These are phyloP conservation scores for Pachyramphus minor DNA, from an alignment of 2,113 vertebrate species.

Conservation along the genomic window DNA sequence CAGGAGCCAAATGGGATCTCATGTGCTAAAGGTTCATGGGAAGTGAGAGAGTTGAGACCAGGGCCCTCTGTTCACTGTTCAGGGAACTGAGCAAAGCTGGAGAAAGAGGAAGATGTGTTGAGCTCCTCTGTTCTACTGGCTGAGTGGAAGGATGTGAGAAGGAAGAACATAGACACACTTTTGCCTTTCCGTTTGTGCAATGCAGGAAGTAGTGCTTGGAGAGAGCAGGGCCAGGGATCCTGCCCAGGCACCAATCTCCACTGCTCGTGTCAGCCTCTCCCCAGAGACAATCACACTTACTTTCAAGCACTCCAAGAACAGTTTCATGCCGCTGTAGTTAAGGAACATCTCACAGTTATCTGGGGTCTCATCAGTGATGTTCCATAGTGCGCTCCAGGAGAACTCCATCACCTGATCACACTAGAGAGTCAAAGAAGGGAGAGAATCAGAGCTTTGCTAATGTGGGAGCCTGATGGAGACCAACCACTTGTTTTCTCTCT, in stretches of 20 bases:
- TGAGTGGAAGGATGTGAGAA: background rate
- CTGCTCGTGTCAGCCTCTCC: background rate
- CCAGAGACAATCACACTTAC: slow-evolving; percentile 63
- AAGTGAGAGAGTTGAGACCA: background rate
- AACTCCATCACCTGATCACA: slow-evolving; percentile 99
- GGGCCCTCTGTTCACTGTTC: background rate
- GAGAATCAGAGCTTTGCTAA: background rate
- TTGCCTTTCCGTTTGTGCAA: background rate
- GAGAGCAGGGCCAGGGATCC: background rate
- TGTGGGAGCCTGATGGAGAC: background rate
- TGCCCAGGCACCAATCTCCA: background rate
- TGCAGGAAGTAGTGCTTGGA: background rate
- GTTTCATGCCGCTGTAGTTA: slow-evolving; percentile 92
- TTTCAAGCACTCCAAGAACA: slow-evolving; percentile 95
- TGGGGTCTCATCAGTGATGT: slow-evolving; percentile 97
- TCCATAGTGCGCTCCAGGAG: slow-evolving; percentile 98
- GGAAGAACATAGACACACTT: background rate
- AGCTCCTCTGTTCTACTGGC: background rate
- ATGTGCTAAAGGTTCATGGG: background rate
- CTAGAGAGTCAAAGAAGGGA: slow-evolving; percentile 53
- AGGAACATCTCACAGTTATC: slow-evolving; percentile 99
- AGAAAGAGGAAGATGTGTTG: background rate
- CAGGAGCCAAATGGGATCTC: background rate
- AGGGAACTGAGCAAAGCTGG: background rate
- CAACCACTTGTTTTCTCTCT: background rate